These are phyloP conservation scores for Helarctos malayanus DNA, from an alignment of 2,797 vertebrate genomes.

Conservation along the genomic window DNA sequence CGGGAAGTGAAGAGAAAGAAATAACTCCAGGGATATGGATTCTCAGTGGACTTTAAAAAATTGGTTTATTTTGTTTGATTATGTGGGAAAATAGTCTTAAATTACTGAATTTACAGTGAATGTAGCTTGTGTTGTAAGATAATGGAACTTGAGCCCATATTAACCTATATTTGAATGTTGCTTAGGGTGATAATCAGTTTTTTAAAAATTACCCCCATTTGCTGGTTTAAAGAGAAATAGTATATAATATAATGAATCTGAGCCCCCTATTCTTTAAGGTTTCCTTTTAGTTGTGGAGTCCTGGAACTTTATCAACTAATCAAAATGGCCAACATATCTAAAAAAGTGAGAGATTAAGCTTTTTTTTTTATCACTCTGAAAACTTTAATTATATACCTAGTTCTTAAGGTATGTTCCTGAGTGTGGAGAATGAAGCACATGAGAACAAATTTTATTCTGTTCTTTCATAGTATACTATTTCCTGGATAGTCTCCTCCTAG, in stretches of 20 bases:
- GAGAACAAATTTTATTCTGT: not conserved
- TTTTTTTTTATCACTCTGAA: conserved; percentile 2
- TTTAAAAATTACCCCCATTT: not conserved
- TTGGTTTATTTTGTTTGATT: not conserved
- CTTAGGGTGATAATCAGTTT: not conserved
- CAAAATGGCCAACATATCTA: not conserved
- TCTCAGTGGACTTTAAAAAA: conserved; percentile 34
- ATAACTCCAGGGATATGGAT: conserved; percentile 27
- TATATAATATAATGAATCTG: not conserved
- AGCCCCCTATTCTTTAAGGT: not conserved
- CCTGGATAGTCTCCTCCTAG: not conserved
- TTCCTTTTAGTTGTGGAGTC: conserved; percentile 24
- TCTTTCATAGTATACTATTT: conserved; percentile 28
- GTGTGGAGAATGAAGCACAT: not conserved
- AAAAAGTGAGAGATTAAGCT: conserved; percentile 45
- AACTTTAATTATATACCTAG: not conserved
- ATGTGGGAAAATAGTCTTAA: not conserved
- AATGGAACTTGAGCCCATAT: conserved; percentile 14
- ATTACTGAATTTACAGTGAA: conserved; percentile 14
- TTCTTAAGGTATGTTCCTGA: conserved; percentile 19
- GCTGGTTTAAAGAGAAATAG: conserved; percentile 32
- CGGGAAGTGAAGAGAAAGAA: not conserved
- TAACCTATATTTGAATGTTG: conserved; percentile 21
- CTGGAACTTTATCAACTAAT: conserved; percentile 3
- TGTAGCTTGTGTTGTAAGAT: conserved; percentile 8